A percentile compares a stretch with the other conserved stretches of the same genome.
These are phyloP conservation scores for Euschistus heros DNA, from an alignment of 1,140 invertebrate species.

Conservation along the genomic window DNA sequence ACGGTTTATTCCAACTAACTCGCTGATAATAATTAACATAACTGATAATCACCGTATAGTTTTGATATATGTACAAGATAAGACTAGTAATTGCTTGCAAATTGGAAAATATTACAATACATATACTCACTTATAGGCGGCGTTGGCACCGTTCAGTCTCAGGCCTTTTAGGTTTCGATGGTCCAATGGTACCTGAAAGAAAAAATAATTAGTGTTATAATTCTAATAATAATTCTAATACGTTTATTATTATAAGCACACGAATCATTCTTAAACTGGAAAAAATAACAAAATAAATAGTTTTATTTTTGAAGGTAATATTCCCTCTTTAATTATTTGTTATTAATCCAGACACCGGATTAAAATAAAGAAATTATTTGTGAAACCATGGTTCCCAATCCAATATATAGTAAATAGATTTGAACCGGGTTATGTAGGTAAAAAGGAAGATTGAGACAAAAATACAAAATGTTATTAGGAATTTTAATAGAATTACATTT, in stretches of 20 bases:
- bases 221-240: neutral
- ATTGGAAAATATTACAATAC: neutral
- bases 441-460: too few species aligned
- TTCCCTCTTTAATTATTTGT: too few species aligned
- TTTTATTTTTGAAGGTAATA: too few species aligned
- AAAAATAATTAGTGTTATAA: neutral
- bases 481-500: too few species aligned
- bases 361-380: too few species aligned
- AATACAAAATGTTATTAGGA: too few species aligned
- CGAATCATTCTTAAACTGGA: neutral
- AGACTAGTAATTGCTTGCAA: neutral
- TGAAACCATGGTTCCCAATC: too few species aligned
- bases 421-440: too few species aligned
- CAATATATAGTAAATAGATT: too few species aligned
- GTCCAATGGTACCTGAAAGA: conserved; percentile 1
- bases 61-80: neutral
- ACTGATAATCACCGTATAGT: neutral
- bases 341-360: too few species aligned
- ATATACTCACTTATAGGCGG: neutral
- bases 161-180: neutral
- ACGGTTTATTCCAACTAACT: neutral
- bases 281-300: neutral
- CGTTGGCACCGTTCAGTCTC: conserved; percentile 1
- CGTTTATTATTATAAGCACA: neutral
- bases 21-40: neutral